Percentiles rank a stretch among this genome's conserved stretches.
These are phyloP conservation scores for Dryobotodes eremita DNA, from an alignment of 2,888 invertebrate genomes.

Conservation along the genomic window DNA sequence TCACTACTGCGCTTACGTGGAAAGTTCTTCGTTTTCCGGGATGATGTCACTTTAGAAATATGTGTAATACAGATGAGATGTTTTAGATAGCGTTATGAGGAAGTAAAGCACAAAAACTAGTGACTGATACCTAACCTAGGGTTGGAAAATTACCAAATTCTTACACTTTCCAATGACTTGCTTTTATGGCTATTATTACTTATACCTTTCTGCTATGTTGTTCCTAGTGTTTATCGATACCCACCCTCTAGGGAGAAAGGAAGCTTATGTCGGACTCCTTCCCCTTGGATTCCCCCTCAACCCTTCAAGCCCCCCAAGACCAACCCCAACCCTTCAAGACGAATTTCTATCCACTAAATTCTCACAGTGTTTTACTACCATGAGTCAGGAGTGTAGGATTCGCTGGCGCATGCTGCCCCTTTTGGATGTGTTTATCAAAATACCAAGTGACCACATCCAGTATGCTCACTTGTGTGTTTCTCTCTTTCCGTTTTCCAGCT, in stretches of 20 bases:
- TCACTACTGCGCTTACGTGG: slow-evolving; percentile 4
- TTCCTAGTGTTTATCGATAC: neutral
- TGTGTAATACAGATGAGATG: neutral
- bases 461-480: neutral
- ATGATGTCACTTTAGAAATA: slow-evolving; percentile 30
- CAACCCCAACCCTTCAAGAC: neutral
- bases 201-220: neutral
- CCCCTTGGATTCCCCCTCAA: neutral
- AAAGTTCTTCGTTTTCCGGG: slow-evolving; percentile 32
- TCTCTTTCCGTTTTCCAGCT: no score
- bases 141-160: neutral
- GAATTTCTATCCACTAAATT: neutral
- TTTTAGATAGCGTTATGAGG: neutral
- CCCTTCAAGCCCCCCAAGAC: no score
- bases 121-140: neutral
- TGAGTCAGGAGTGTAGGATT: no score
- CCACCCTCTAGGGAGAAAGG: neutral
- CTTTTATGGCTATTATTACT: neutral
- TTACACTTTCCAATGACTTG: neutral
- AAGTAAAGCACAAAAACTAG: neutral
- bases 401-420: neutral
- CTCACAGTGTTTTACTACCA: neutral
- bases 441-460: neutral
- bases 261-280: neutral
- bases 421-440: neutral